Evolutionary conservation across 2,113 vertebrate genomes (phyloP).

Genomic region (Egretta garzetta): DNA sequence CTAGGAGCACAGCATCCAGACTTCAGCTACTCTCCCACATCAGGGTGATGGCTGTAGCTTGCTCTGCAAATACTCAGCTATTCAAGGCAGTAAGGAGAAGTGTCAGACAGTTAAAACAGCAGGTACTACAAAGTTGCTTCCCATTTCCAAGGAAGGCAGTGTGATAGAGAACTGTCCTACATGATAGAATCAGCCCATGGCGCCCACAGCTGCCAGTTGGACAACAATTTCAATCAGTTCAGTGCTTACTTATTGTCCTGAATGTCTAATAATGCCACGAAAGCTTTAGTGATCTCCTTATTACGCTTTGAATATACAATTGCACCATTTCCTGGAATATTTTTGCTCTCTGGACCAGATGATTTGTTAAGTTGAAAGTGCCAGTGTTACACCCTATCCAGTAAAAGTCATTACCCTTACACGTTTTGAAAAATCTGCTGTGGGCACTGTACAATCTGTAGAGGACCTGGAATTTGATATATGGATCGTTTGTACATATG

Average conservation of each 20-base stretch:
- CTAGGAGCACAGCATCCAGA: background rate
- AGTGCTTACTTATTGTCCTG: background rate
- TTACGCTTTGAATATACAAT: slow-evolving; percentile 31
- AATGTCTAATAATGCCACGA: background rate
- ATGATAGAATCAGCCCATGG: background rate
- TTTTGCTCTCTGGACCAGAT: background rate
- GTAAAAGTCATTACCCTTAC: background rate
- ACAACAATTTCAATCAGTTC: background rate
- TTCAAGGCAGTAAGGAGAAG: background rate
- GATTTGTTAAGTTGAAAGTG: slow-evolving; percentile 5
- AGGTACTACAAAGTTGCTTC: background rate
- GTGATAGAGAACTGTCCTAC: background rate
- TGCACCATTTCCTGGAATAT: slow-evolving; percentile 49
- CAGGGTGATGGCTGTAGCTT: background rate
- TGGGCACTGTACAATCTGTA: background rate
- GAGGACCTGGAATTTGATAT: background rate
- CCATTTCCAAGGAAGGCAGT: background rate
- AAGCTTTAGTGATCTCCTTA: background rate
- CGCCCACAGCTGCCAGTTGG: background rate
- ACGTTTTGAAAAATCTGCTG: background rate
- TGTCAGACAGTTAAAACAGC: background rate
- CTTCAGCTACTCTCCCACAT: background rate
- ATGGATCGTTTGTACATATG: background rate
- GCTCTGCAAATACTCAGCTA: background rate
- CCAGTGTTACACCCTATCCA: slow-evolving; percentile 29